Base-by-base conservation (phyloP, 1,140 invertebrate species). In the Anthonomus grandis region DNA sequence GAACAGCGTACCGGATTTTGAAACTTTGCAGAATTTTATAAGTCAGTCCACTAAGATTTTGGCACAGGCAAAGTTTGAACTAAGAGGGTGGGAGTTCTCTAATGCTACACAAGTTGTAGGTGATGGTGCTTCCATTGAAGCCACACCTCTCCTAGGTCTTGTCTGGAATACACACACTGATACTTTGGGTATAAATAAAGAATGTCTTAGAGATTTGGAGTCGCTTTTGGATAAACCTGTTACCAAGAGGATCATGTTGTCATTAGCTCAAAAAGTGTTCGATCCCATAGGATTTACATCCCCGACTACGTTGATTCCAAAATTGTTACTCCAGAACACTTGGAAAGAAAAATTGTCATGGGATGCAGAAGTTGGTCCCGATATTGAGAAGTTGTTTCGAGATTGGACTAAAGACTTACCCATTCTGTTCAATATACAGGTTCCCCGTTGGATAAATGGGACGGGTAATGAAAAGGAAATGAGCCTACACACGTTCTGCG, bases 41-140 rank as follows among this genome's bases (percentile, higher is more conserved):
- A n/a, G n/a, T n/a, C 60, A 10, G 52, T 17, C 10, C 24, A 4
- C 9, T 46, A n/a, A 8, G 6, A 6, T 69, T 4, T 47, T 69
- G 34, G 15, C 5, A 10, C 15, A 57, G 25, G 64, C 55, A 2
- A 49, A 42, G 41, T 64, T 70, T 49, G 63, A 69, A 10, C 23
- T 70, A 17, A 34, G 63, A 51, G 47, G 60, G 41, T 70, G 68
- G 65, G 58, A 55, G 23, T n/a, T n/a, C n/a, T n/a, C n/a, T n/a
- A n/a, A n/a, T n/a, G 19, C 48, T 19, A 48, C 4, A 6, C 8
- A 48, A 8, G 25, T 36, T 10, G 25, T 10, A 4, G n/a, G n/a
- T n/a, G n/a, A n/a, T n/a, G n/a, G 17, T 19, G 31, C 8, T 36
- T 10, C 27, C 8, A 36, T n/a, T 8, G 31, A n/a, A 8, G 21